phyloP scores from a whole-genome alignment of 2,888 invertebrate genomes.

The Melanchra persicariae region DNA sequence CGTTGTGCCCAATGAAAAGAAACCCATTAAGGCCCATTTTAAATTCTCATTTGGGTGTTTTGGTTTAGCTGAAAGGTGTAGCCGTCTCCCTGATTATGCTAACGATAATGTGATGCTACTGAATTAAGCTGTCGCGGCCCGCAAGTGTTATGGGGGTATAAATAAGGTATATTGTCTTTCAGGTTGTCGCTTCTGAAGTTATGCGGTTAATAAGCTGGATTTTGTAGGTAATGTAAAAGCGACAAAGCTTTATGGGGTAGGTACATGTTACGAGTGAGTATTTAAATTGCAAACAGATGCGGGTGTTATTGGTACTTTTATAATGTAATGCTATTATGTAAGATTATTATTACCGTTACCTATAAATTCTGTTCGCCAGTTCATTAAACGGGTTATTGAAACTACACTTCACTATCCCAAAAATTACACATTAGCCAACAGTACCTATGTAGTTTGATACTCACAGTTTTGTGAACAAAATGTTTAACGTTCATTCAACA shows the following conservation, averaged over 20 bases:
- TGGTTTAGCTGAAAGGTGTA: slow-evolving; percentile 66
- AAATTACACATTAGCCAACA: not conserved
- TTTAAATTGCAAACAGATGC: not conserved
- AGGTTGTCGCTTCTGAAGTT: slow-evolving; percentile 36
- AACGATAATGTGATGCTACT: slow-evolving; percentile 75
- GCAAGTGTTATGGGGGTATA: slow-evolving; percentile 50
- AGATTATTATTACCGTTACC: too few species aligned
- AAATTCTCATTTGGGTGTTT: slow-evolving; percentile 73
- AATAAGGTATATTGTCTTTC: slow-evolving; percentile 46
- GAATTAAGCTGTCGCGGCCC: slow-evolving; percentile 59
- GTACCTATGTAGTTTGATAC: not conserved
- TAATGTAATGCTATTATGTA: not conserved
- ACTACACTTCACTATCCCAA: not conserved
- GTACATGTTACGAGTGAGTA: not conserved
- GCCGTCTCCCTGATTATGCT: slow-evolving; percentile 78
- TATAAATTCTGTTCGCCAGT: too few species aligned
- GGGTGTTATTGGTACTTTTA: not conserved
- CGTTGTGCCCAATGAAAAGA: slow-evolving; percentile 68
- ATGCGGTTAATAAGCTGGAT: slow-evolving; percentile 27
- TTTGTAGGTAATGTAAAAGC: slow-evolving; percentile 32
- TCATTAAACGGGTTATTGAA: not conserved
- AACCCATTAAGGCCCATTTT: slow-evolving; percentile 73
- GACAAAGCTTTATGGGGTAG: not conserved
- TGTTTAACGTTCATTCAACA: not conserved
- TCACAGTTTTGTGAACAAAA: not conserved